Evolutionary conservation across 2,888 invertebrate species (phyloP).

Genomic region (Pristionchus fissidentatus): DNA sequence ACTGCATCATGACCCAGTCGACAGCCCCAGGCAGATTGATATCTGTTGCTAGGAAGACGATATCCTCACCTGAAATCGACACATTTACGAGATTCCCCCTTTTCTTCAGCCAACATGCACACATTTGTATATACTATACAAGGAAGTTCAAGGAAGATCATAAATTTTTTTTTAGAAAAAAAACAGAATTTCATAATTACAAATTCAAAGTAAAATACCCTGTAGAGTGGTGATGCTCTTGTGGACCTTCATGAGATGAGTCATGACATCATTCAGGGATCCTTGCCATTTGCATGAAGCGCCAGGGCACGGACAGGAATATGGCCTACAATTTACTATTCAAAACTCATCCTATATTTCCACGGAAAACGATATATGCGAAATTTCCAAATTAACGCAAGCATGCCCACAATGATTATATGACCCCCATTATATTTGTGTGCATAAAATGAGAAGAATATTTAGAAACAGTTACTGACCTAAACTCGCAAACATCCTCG

Average conservation of each 20-base stretch:
- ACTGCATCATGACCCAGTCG: conserved; percentile 92
- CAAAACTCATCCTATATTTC: not conserved
- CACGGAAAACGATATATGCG: not conserved
- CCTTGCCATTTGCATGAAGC: conserved; percentile 99
- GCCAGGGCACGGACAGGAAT: conserved; percentile 98
- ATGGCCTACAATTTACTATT: conserved; percentile 86
- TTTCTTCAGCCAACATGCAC: not conserved
- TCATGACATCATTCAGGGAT: conserved; percentile 96
- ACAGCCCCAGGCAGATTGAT: conserved; percentile 92
- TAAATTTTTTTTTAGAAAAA: not conserved
- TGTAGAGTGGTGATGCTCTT: conserved; percentile 98
- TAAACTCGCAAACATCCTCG: conserved; percentile 97
- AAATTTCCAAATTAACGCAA: not conserved
- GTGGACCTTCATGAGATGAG: conserved; percentile 89
- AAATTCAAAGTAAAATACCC: no score
- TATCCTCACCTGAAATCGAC: conserved; percentile 87
- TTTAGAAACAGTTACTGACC: conserved; percentile 71
- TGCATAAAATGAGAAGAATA: not conserved
- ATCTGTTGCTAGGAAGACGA: conserved; percentile 98
- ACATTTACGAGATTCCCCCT: not conserved
- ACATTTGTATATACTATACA: not conserved
- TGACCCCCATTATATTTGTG: no score
- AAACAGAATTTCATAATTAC: not conserved
- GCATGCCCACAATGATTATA: no score
- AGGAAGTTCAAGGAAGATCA: not conserved